A percentile compares a stretch with the other conserved stretches of the same genome.
phyloP scores from a whole-genome alignment of 92 coral and sea anemone species.

The Anthopleura xanthogrammica region DNA sequence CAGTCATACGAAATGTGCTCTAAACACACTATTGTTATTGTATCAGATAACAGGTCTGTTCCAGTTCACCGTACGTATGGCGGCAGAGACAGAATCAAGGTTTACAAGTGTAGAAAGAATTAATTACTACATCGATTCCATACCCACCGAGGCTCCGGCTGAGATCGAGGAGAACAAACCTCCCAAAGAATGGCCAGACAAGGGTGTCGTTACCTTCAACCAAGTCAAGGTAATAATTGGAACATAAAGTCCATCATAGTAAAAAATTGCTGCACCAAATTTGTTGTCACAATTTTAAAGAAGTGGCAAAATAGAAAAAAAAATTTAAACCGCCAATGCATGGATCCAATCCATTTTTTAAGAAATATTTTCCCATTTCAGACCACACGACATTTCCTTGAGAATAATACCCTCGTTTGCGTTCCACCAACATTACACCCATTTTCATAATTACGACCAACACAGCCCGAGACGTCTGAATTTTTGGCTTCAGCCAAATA shows the following conservation, averaged over 20 bases:
- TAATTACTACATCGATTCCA: constrained; percentile 66
- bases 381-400: neutral
- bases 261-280: too few relatives aligned
- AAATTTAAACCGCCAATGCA: too few relatives aligned
- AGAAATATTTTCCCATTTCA: neutral
- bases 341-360: neutral
- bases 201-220: constrained; percentile 54
- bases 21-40: neutral
- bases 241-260: neutral
- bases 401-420: neutral
- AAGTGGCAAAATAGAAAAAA: too few relatives aligned
- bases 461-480: neutral
- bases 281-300: too few relatives aligned
- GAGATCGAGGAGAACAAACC: constrained; percentile 72
- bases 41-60: constrained; percentile 74
- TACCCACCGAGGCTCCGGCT: constrained; percentile 72
- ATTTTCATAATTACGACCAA: neutral
- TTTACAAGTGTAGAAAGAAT: constrained; percentile 95
- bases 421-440: neutral
- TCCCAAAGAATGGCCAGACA: constrained; percentile 68
- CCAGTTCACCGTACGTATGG: constrained; percentile 90
- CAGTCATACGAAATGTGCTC: neutral
- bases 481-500: too few relatives aligned
- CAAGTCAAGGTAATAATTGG: constrained; percentile 40
- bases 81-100: constrained; percentile 91